Percentiles rank a stretch among this genome's conserved stretches.
phyloP scores from a whole-genome alignment of 2,113 vertebrate genomes.

The Xenus cinereus region DNA sequence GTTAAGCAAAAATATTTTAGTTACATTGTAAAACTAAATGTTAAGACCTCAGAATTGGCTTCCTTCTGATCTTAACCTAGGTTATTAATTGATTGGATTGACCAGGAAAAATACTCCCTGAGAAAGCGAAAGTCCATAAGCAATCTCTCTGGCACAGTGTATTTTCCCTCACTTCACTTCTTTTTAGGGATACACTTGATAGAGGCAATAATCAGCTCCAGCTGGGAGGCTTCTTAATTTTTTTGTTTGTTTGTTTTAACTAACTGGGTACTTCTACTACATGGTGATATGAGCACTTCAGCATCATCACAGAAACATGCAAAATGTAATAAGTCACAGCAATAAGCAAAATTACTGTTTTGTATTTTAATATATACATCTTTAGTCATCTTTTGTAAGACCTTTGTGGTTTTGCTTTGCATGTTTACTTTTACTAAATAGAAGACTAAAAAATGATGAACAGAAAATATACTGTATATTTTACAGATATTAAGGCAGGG shows the following conservation, averaged over 20 bases:
- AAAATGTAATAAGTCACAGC: not conserved
- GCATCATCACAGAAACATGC: not conserved
- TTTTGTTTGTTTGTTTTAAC: not conserved
- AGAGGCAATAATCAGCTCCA: not conserved
- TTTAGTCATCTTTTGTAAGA: constrained; percentile 5
- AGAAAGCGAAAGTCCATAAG: not conserved
- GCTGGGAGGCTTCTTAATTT: not conserved
- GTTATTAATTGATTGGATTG: not conserved
- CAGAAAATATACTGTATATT: not conserved
- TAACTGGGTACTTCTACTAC: not conserved
- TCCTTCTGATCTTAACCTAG: not conserved
- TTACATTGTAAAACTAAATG: not conserved
- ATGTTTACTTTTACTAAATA: constrained; percentile 26
- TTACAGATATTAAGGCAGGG: constrained; percentile 15
- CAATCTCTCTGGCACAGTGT: not conserved
- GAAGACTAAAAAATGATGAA: constrained; percentile 1
- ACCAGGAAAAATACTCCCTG: not conserved
- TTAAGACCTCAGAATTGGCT: not conserved
- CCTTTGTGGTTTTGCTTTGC: not conserved
- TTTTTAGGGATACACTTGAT: not conserved
- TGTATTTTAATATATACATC: not conserved
- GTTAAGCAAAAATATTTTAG: not conserved
- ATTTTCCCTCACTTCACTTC: not conserved
- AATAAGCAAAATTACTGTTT: constrained; percentile 28
- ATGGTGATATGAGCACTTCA: not conserved